phyloP scores from a whole-genome alignment of 2,888 invertebrate genomes.

The Tillus elongatus region DNA sequence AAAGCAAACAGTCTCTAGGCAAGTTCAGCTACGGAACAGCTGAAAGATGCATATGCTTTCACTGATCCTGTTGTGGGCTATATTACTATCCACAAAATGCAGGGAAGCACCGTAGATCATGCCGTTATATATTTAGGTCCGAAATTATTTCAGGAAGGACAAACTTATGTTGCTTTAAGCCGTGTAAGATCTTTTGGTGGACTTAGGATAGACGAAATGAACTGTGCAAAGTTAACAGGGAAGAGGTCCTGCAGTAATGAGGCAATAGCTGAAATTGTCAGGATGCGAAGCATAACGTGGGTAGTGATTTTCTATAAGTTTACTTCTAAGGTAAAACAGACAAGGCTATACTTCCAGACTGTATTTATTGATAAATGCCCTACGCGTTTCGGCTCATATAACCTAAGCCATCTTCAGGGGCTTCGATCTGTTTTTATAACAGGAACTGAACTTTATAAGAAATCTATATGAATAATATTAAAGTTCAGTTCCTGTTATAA shows the following conservation, averaged over 20 bases:
- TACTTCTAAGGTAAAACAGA: too few species aligned
- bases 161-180: slow-evolving; percentile 29
- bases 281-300: slow-evolving; percentile 15
- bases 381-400: too few species aligned
- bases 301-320: too few species aligned
- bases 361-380: too few species aligned
- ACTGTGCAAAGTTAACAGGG: slow-evolving; percentile 17
- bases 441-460: too few species aligned
- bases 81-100: slow-evolving; percentile 20
- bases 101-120: slow-evolving; percentile 22
- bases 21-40: slow-evolving; percentile 21
- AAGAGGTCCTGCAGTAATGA: slow-evolving; percentile 13
- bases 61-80: slow-evolving; percentile 23
- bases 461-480: too few species aligned
- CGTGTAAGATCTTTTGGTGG: slow-evolving; percentile 22
- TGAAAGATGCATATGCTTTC: slow-evolving; percentile 22
- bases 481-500: too few species aligned
- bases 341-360: too few species aligned
- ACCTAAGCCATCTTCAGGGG: too few species aligned
- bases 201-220: slow-evolving; percentile 23
- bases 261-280: slow-evolving; percentile 15
- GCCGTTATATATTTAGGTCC: slow-evolving; percentile 23
- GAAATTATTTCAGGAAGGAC: slow-evolving; percentile 22
- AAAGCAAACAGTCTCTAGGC: slow-evolving; percentile 20
- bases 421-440: too few species aligned